Conservation (phyloP, 2,797 vertebrate species). For the Sandelia bainsii region DNA sequence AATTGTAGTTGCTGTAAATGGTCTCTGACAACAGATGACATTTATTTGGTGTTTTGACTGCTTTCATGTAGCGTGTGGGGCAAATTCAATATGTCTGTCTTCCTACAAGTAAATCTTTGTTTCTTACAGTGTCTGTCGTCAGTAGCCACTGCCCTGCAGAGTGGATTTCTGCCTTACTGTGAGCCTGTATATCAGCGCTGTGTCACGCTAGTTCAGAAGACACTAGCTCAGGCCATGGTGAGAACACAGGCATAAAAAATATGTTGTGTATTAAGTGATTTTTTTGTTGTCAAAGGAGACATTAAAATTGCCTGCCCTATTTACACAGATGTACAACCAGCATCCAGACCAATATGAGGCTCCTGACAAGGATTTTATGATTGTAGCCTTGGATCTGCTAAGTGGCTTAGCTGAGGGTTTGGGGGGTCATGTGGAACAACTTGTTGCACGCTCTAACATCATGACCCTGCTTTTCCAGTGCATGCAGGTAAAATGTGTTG, state of each 20-base stretch:
- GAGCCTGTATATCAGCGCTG: constrained; percentile 97
- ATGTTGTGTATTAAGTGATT: background rate
- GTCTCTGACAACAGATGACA: too few species aligned
- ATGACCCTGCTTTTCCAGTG: constrained; percentile 97
- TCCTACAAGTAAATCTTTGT: background rate
- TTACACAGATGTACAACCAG: constrained; percentile 92
- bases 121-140: constrained; percentile 90
- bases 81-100: background rate
- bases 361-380: constrained; percentile 98
- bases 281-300: background rate
- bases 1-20: background rate
- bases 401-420: constrained; percentile 95
- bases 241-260: constrained; percentile 23
- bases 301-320: background rate
- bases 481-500: constrained; percentile 89
- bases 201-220: constrained; percentile 95
- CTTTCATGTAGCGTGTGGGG: background rate
- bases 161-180: constrained; percentile 95
- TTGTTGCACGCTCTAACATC: constrained; percentile 95
- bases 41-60: background rate
- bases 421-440: constrained; percentile 90
- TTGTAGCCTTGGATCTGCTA: constrained; percentile 93
- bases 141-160: constrained; percentile 94
- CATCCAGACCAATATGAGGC: constrained; percentile 96
- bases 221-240: constrained; percentile 95